Percentiles rank a stretch among this genome's conserved stretches.
Conservation (phyloP, 1,140 invertebrate species). For the Linepithema humile region DNA sequence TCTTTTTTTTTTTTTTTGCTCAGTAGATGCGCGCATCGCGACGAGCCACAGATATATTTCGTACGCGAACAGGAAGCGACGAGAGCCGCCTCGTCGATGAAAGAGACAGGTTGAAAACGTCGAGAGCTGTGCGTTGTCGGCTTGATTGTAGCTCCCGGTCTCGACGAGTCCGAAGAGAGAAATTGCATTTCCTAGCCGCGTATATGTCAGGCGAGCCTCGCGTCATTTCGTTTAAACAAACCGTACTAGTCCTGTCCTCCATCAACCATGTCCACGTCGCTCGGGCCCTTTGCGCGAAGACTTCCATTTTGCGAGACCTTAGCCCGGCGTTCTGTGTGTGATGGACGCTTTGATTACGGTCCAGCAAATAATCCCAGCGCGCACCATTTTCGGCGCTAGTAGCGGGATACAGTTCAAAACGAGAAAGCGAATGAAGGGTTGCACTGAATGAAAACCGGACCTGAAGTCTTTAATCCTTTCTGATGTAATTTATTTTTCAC, state of each 20-base stretch:
- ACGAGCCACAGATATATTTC: constrained; percentile 58
- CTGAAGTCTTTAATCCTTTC: constrained; percentile 33
- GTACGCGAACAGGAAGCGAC: not conserved
- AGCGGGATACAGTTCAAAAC: constrained; percentile 6
- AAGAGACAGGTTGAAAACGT: constrained; percentile 44
- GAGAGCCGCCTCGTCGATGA: constrained; percentile 18
- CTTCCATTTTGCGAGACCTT: constrained; percentile 34
- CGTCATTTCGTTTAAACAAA: constrained; percentile 81
- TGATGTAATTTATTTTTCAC: constrained; percentile 32
- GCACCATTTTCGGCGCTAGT: constrained; percentile 5
- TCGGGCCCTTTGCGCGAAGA: constrained; percentile 37
- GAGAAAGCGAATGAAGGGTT: not conserved
- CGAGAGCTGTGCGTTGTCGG: not conserved
- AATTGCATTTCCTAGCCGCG: constrained; percentile 73
- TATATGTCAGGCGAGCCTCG: constrained; percentile 57
- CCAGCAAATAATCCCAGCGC: constrained; percentile 34
- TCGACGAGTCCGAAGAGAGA: constrained; percentile 69
- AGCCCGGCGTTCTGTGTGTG: constrained; percentile 41
- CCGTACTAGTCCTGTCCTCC: constrained; percentile 49
- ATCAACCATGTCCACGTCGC: not conserved
- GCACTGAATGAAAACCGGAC: not conserved
- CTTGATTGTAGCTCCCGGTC: constrained; percentile 68
- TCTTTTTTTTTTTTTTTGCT: constrained; percentile 37
- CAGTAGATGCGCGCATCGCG: constrained; percentile 28
- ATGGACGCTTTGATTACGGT: constrained; percentile 60